Evolutionary conservation across 2,888 invertebrate genomes (phyloP).

Genomic region (Chloroclysta siterata): DNA sequence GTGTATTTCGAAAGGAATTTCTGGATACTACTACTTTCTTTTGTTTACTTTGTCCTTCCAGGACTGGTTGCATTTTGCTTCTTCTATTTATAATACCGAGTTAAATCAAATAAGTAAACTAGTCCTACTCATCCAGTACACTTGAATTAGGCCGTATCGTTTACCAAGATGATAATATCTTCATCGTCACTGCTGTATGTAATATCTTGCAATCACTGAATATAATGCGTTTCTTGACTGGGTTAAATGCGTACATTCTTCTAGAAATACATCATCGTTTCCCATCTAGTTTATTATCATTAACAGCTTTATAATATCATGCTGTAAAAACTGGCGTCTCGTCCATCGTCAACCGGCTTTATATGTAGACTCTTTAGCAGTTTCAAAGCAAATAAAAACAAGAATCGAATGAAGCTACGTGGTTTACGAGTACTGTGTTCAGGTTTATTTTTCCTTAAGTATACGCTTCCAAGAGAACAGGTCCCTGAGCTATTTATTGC

Average conservation of each 20-base stretch:
- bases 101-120: not conserved
- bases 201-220: not conserved
- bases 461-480: slow-evolving; percentile 2
- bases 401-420: slow-evolving; percentile 10
- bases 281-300: not conserved
- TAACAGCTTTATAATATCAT: not conserved
- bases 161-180: not conserved
- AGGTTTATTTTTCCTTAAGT: slow-evolving; percentile 19
- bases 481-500: slow-evolving; percentile 14
- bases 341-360: not conserved
- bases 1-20: slow-evolving; percentile 4
- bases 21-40: too few species aligned
- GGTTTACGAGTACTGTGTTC: slow-evolving; percentile 12
- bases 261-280: slow-evolving; percentile 1
- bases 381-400: slow-evolving; percentile 18
- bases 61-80: not conserved
- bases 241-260: not conserved
- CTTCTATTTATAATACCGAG: not conserved
- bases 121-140: not conserved
- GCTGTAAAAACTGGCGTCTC: not conserved
- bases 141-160: too few species aligned
- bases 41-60: slow-evolving; percentile 1
- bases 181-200: not conserved
- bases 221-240: not conserved
- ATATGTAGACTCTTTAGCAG: not conserved